A percentile compares a stretch with the other conserved stretches of the same genome.
Conservation (phyloP, 2,888 invertebrate species). For the Helobdella robusta region DNA sequence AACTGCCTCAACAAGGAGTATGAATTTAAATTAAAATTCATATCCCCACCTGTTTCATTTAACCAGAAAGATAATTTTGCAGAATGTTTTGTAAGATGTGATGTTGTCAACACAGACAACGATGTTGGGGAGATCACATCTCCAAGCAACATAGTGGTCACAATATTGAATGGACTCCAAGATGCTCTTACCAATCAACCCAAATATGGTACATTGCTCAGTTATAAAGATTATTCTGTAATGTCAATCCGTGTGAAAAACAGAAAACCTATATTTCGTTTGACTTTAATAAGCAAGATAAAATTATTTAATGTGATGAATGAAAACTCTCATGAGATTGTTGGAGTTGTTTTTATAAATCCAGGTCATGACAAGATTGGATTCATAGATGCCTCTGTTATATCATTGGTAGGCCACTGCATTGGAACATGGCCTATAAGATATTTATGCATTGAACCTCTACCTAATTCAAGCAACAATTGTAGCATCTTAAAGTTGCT, state of each 20-base stretch:
- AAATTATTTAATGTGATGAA: too few species aligned
- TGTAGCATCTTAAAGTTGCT: too few species aligned
- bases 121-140: neutral
- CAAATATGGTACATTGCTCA: neutral
- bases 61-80: neutral
- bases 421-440: constrained; percentile 9
- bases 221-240: too few species aligned
- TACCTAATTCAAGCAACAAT: too few species aligned
- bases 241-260: too few species aligned
- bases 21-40: constrained; percentile 13
- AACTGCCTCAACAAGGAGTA: constrained; percentile 15
- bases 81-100: constrained; percentile 19
- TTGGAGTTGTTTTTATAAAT: too few species aligned
- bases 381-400: neutral
- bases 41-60: neutral
- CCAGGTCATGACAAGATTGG: too few species aligned
- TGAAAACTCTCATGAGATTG: too few species aligned
- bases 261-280: too few species aligned
- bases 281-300: too few species aligned
- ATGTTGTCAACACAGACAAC: constrained; percentile 10
- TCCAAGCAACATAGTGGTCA: neutral
- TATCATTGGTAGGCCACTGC: constrained; percentile 3
- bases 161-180: constrained; percentile 1
- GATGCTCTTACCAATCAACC: neutral
- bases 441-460: constrained; percentile 7